Conservation (phyloP, 2,113 vertebrate species). For the Accipiter cooperii region DNA sequence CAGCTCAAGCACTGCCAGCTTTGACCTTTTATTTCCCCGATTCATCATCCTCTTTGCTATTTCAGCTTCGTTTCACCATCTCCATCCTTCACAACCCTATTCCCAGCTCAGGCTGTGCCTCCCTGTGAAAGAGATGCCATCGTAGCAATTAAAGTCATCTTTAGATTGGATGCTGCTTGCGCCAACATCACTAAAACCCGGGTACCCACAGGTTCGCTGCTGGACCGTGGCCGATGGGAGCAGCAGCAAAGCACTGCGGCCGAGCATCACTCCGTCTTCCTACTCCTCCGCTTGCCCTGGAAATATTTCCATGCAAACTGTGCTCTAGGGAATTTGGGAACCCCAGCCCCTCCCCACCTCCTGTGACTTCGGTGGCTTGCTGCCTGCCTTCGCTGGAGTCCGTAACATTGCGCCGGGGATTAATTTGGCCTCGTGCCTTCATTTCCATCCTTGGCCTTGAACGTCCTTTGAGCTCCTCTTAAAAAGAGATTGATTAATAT, state of each 20-base stretch:
- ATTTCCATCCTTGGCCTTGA: neutral
- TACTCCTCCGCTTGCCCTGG: neutral
- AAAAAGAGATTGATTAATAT: constrained; percentile 55
- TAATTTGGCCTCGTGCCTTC: neutral
- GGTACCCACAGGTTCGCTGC: neutral
- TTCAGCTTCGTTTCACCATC: neutral
- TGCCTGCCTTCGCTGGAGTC: neutral
- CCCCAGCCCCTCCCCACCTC: neutral
- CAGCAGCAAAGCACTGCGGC: neutral
- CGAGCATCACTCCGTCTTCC: accelerated
- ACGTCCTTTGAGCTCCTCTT: constrained; percentile 20
- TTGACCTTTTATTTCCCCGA: neutral
- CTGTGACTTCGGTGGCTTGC: neutral
- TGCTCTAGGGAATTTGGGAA: neutral
- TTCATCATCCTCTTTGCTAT: neutral
- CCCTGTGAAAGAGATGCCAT: accelerated
- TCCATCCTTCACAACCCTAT: neutral
- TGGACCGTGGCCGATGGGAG: accelerated
- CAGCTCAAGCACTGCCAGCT: accelerated
- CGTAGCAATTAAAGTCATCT: neutral
- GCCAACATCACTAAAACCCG: accelerated
- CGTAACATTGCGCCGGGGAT: accelerated
- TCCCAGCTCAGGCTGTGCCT: neutral
- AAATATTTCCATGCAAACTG: neutral
- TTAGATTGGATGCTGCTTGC: neutral